Evolutionary conservation across 1,140 invertebrate genomes (phyloP), one percentile per base, ranked within the genome.

Genomic region (Heterodera carotae): DNA sequence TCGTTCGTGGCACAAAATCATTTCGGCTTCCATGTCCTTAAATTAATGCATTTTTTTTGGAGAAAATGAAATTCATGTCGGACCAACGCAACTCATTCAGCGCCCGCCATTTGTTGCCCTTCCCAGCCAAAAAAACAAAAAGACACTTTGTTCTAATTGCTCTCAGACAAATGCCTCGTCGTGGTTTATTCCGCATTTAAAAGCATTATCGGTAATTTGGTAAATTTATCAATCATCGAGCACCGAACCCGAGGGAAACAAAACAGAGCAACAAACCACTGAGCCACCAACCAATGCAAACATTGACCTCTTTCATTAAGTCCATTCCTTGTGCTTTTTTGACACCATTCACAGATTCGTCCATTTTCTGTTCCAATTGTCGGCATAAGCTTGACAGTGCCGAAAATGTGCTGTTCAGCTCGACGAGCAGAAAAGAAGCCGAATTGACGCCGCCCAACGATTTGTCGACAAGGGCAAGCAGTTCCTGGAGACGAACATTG

Each of bases 1-100:
- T 29, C 80, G 59, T 34, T 81, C 81, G 29, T 82, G 80, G 53
- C 75, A 82, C 10, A 80, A 56, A 56, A 69, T 25, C 27, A 81
- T 25, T 39, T 80, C 69, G 8, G 62, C 48, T 22, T 81, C 39
- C 56, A 80, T 80, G 15, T 15, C 34, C 78, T 81, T 3, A 62
- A 62, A 62, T 1, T 27, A 62, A 62, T 62, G 6, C 12, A 43
- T 10, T 62, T 62, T 62, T n/a, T 62, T n/a, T n/a, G n/a, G n/a
- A n/a, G n/a, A n/a, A n/a, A n/a, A n/a, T n/a, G n/a, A n/a, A n/a
- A n/a, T n/a, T n/a, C n/a, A n/a, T n/a, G n/a, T n/a, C n/a, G n/a
- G n/a, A n/a, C n/a, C n/a, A n/a, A n/a, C n/a, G n/a, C n/a, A n/a
- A n/a, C n/a, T n/a, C n/a, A n/a, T n/a, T n/a, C n/a, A n/a, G n/a